Evolutionary conservation across 92 coral and sea anemone species (phyloP).

Genomic region (Ricordea florida): DNA sequence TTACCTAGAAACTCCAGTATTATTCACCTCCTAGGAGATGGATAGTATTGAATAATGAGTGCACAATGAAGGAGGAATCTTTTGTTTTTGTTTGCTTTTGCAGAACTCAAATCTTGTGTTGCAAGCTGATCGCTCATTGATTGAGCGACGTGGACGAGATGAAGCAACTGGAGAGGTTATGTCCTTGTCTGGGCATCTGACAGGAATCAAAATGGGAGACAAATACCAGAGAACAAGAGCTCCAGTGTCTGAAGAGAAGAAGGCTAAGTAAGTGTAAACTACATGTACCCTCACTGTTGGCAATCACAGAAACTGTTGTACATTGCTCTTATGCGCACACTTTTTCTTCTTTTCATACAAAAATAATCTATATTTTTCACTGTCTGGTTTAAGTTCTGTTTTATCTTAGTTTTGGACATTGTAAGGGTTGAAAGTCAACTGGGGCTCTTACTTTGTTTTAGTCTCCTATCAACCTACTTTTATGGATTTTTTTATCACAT

Average conservation of each 20-base stretch:
- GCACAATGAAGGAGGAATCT: neutral
- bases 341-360: no score
- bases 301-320: neutral
- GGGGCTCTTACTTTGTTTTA: no score
- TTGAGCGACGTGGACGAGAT: slow-evolving; percentile 98
- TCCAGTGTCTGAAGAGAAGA: slow-evolving; percentile 85
- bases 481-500: no score
- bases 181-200: slow-evolving; percentile 87
- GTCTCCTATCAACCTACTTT: no score
- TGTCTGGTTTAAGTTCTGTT: no score
- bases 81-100: neutral
- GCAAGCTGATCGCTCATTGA: slow-evolving; percentile 99
- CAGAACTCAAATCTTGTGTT: slow-evolving; percentile 99
- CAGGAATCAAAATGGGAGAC: slow-evolving; percentile 96
- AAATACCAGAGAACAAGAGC: slow-evolving; percentile 93
- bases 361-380: no score
- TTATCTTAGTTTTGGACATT: no score
- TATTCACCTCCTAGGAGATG: neutral
- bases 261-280: slow-evolving; percentile 79
- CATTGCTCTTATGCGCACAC: no score
- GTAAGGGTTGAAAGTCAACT: no score
- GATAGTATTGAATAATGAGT: no score
- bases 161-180: slow-evolving; percentile 99
- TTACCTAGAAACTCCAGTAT: no score
- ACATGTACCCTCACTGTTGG: neutral